Evolutionary conservation across 2,797 vertebrate species (phyloP).

Genomic region (Phoeniculus purpureus): DNA sequence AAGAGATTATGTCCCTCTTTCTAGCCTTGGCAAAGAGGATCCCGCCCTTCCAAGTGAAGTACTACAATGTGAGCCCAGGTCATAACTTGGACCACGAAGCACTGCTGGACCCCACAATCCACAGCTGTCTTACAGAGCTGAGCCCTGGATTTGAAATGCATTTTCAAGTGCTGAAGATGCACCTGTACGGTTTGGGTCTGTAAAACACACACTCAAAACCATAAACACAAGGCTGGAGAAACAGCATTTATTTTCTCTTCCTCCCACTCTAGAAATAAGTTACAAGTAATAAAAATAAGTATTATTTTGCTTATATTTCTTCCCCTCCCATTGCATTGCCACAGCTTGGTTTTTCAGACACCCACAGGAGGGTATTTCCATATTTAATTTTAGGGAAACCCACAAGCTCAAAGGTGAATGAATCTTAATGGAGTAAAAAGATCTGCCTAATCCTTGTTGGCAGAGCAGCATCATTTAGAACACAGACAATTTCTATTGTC

Average conservation of each 20-base stretch:
- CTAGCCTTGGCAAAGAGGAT: not conserved
- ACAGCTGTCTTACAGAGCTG: not conserved
- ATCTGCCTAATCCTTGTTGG: not conserved
- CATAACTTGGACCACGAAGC: accelerated
- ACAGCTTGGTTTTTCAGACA: not conserved
- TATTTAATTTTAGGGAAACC: not conserved
- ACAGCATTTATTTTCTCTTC: not conserved
- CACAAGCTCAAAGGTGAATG: not conserved
- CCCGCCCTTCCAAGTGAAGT: not conserved
- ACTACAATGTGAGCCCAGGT: not conserved
- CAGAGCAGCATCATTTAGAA: not conserved
- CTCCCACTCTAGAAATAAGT: not conserved
- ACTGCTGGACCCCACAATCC: not conserved
- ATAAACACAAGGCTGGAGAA: not conserved
- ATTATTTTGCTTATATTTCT: not conserved
- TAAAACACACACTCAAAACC: not conserved
- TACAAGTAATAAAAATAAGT: not conserved
- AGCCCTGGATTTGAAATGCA: not conserved
- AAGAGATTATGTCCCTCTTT: not conserved
- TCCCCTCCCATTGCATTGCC: not conserved
- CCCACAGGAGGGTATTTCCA: not conserved
- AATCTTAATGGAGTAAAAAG: slow-evolving; percentile 19
- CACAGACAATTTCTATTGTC: not conserved
- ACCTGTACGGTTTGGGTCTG: too few species aligned
- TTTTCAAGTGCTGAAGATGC: not conserved